Evolutionary conservation across 1,140 invertebrate genomes (phyloP).

Genomic region (Lerema accius): DNA sequence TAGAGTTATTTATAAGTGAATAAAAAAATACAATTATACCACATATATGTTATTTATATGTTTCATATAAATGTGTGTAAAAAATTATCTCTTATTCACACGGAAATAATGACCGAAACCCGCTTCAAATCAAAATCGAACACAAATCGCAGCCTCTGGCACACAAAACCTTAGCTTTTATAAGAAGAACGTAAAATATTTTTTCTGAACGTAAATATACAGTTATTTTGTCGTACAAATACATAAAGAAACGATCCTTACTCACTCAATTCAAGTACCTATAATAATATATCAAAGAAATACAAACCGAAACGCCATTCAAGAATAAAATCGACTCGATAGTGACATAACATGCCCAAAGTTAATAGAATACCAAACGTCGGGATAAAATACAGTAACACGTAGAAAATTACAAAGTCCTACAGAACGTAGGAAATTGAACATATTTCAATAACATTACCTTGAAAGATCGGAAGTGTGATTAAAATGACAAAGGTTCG

Average conservation of each 20-base stretch:
- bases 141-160: too few relatives aligned
- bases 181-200: too few relatives aligned
- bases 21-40: too few relatives aligned
- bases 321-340: background rate
- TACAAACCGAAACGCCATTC: background rate
- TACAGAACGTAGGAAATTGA: conserved; percentile 75
- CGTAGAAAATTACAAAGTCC: conserved; percentile 62
- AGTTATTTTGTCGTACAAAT: background rate
- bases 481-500: conserved; percentile 82
- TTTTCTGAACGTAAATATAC: too few relatives aligned
- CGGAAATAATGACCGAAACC: too few relatives aligned
- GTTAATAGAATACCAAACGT: conserved; percentile 7
- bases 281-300: background rate
- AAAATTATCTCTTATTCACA: too few relatives aligned
- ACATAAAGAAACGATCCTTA: background rate
- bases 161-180: too few relatives aligned
- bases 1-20: too few relatives aligned
- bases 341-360: conserved; percentile 5
- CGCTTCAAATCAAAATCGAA: too few relatives aligned
- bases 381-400: conserved; percentile 36
- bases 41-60: too few relatives aligned
- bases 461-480: conserved; percentile 80
- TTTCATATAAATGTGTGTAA: too few relatives aligned
- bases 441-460: conserved; percentile 82
- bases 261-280: too few relatives aligned